These are phyloP conservation scores for Lochmaea crataegi DNA, from an alignment of 2,888 invertebrate genomes.

Conservation along the genomic window DNA sequence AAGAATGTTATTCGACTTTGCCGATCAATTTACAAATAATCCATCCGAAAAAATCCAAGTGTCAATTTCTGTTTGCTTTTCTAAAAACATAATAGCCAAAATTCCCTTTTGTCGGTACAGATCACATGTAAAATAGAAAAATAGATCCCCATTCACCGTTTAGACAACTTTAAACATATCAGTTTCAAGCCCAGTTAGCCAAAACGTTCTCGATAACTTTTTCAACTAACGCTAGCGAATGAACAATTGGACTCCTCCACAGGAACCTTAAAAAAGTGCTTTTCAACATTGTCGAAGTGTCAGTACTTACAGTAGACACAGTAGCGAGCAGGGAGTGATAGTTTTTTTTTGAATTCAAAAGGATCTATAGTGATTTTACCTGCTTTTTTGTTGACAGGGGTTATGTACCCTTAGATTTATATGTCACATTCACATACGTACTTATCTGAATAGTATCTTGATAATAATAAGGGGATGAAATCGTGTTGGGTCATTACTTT, in stretches of 20 bases:
- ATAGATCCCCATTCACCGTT: slow-evolving; percentile 57
- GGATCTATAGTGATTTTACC: slow-evolving; percentile 62
- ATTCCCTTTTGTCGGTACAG: slow-evolving; percentile 57
- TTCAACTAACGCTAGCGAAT: neutral
- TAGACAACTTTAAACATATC: slow-evolving; percentile 63
- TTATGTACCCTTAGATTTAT: slow-evolving; percentile 52
- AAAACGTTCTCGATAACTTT: slow-evolving; percentile 15
- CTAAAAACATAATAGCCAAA: slow-evolving; percentile 50
- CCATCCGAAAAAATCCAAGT: slow-evolving; percentile 47
- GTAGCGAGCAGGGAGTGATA: slow-evolving; percentile 61
- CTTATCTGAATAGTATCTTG: slow-evolving; percentile 34
- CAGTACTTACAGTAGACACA: slow-evolving; percentile 64
- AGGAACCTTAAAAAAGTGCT: slow-evolving; percentile 59
- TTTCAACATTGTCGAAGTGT: slow-evolving; percentile 64
- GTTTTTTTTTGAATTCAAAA: slow-evolving; percentile 48
- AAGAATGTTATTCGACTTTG: slow-evolving; percentile 21
- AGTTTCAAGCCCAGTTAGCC: slow-evolving; percentile 57
- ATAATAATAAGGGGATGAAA: too few species aligned
- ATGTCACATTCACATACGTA: slow-evolving; percentile 52
- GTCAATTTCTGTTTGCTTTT: slow-evolving; percentile 59
- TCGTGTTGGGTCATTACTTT: neutral
- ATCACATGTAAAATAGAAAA: slow-evolving; percentile 57
- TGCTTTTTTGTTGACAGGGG: slow-evolving; percentile 58
- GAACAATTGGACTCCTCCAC: slow-evolving; percentile 49
- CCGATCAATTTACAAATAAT: slow-evolving; percentile 31